Percentiles rank a stretch among this genome's conserved stretches.
Conservation (phyloP, 2,888 invertebrate species). For the Drosophila flavopinicola region DNA sequence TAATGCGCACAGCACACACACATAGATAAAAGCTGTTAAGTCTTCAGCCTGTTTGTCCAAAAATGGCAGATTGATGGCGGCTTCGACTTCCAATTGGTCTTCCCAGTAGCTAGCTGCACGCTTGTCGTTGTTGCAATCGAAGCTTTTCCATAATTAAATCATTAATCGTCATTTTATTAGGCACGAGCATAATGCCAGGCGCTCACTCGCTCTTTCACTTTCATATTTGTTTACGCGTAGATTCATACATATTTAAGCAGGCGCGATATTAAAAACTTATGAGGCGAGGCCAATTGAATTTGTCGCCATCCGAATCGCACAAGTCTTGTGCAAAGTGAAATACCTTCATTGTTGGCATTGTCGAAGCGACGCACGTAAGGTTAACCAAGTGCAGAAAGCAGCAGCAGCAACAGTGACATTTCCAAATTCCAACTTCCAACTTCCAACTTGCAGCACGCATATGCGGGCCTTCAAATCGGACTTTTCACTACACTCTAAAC, state of each 20-base stretch:
- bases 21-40: neutral
- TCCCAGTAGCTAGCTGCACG: too few species aligned
- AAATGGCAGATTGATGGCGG: conserved; percentile 21
- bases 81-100: too few species aligned
- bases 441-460: conserved; percentile 47
- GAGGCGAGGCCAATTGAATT: conserved; percentile 60
- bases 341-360: conserved; percentile 46
- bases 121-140: conserved; percentile 42
- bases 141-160: conserved; percentile 68
- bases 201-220: conserved; percentile 67
- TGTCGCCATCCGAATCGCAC: conserved; percentile 35
- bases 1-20: neutral
- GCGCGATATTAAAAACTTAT: conserved; percentile 66
- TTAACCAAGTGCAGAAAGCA: conserved; percentile 52
- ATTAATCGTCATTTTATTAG: conserved; percentile 65
- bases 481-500: conserved; percentile 23
- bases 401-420: conserved; percentile 14
- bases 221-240: conserved; percentile 52
- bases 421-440: conserved; percentile 40
- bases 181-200: conserved; percentile 48
- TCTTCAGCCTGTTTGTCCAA: too few species aligned
- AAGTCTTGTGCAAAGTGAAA: conserved; percentile 44
- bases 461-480: conserved; percentile 35
- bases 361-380: conserved; percentile 55
- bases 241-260: conserved; percentile 29